Conservation (phyloP, 2,797 vertebrate genomes). For the Chelmon rostratus region DNA sequence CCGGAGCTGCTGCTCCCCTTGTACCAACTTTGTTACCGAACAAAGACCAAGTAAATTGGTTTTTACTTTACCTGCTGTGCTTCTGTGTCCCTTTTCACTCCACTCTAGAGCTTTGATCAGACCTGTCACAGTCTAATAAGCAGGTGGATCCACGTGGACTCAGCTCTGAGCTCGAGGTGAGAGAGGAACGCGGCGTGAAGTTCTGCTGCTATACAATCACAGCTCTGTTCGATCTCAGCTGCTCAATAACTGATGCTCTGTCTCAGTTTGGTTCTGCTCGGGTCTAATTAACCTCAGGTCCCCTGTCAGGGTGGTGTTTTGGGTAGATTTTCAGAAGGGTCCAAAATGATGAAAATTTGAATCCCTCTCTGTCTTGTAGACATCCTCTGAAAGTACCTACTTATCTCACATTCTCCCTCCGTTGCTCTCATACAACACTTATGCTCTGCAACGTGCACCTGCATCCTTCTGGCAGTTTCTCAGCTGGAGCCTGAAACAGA, state of each 20-base stretch:
- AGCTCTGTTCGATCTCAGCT: background rate
- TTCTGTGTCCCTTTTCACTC: background rate
- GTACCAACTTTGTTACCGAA: background rate
- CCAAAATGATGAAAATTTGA: background rate
- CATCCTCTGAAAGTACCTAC: background rate
- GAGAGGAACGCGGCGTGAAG: too few relatives aligned
- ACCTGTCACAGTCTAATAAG: background rate
- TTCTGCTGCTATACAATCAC: background rate
- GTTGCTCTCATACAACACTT: background rate
- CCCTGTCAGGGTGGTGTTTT: background rate
- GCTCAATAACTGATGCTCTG: background rate
- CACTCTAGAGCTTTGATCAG: background rate
- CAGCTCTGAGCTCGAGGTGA: background rate
- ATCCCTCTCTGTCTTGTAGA: background rate
- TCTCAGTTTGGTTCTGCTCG: background rate
- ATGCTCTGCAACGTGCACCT: background rate
- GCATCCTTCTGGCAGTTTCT: background rate
- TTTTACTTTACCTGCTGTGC: background rate
- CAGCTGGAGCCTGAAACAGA: background rate
- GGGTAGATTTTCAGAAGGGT: background rate
- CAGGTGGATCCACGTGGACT: background rate
- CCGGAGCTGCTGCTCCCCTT: too few relatives aligned
- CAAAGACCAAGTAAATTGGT: background rate
- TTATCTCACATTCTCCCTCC: too few relatives aligned
- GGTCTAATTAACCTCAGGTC: background rate